These are phyloP conservation scores for Odontomachus brunneus DNA, from an alignment of 1,140 invertebrate species.

Conservation along the genomic window DNA sequence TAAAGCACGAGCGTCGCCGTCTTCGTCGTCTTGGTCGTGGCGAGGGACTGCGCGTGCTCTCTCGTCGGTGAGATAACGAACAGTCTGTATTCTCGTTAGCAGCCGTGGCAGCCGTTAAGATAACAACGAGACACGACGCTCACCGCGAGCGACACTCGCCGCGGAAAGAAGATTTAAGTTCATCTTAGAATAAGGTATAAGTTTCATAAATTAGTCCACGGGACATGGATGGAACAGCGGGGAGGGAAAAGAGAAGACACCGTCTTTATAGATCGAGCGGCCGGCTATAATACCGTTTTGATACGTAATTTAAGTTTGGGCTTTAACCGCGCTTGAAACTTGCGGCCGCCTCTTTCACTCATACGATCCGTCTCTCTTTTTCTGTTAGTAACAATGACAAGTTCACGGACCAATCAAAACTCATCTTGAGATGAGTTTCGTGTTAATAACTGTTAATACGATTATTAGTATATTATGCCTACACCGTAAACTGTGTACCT, in stretches of 20 bases:
- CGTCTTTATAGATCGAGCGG: not conserved
- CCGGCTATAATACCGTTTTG: constrained; percentile 42
- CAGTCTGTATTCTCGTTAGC: constrained; percentile 78
- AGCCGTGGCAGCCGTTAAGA: constrained; percentile 76
- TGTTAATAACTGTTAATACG: too few species aligned
- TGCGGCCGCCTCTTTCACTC: constrained; percentile 5
- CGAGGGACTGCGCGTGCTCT: constrained; percentile 77
- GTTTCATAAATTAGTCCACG: constrained; percentile 70
- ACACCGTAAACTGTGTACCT: too few species aligned
- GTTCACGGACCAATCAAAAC: constrained; percentile 37
- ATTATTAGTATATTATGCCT: too few species aligned
- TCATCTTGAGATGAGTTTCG: too few species aligned
- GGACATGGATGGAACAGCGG: not conserved
- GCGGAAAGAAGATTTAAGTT: constrained; percentile 71
- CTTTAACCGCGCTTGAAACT: constrained; percentile 41
- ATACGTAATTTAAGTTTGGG: constrained; percentile 59
- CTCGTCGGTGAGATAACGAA: constrained; percentile 77
- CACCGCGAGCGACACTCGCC: constrained; percentile 39
- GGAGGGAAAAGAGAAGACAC: constrained; percentile 16
- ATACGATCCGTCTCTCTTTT: too few species aligned
- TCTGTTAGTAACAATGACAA: constrained; percentile 31
- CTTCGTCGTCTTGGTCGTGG: constrained; percentile 50
- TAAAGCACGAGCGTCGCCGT: constrained; percentile 72
- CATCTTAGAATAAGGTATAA: constrained; percentile 65
- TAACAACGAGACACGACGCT: constrained; percentile 74